phyloP scores from a whole-genome alignment of 2,113 vertebrate species.

The Psettodes erumei region DNA sequence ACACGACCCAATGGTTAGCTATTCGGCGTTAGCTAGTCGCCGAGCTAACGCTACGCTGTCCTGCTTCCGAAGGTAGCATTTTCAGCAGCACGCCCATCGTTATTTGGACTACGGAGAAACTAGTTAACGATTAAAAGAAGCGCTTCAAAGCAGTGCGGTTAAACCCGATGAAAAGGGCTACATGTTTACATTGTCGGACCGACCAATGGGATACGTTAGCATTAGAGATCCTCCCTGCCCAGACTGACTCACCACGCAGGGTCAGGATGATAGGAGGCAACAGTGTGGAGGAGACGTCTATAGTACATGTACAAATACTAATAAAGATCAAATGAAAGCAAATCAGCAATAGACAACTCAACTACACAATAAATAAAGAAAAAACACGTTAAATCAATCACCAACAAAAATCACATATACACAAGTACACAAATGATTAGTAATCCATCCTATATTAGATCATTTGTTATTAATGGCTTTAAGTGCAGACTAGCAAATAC shows the following conservation, averaged over 20 bases:
- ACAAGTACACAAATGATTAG: too few relatives aligned
- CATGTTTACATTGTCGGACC: slow-evolving; percentile 65
- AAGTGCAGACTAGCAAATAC: too few relatives aligned
- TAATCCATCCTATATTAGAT: background rate
- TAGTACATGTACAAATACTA: too few relatives aligned
- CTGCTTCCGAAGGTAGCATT: background rate
- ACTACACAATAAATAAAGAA: too few relatives aligned
- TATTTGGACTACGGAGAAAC: background rate
- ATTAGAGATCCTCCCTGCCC: slow-evolving; percentile 31
- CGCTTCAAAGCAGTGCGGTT: background rate
- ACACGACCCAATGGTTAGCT: slow-evolving; percentile 42
- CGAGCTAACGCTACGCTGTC: slow-evolving; percentile 12
- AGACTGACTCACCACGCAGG: slow-evolving; percentile 38
- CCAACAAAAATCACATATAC: too few relatives aligned
- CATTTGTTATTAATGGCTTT: background rate
- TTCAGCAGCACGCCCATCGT: slow-evolving; percentile 24
- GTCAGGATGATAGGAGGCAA: too few relatives aligned
- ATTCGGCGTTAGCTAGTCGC: slow-evolving; percentile 48
- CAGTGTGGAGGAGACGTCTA: too few relatives aligned
- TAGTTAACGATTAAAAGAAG: background rate
- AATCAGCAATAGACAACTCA: too few relatives aligned
- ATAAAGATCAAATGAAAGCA: too few relatives aligned
- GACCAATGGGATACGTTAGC: slow-evolving; percentile 23
- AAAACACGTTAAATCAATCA: too few relatives aligned
- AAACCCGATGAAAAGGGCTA: slow-evolving; percentile 20